Conservation (phyloP, 2,113 vertebrate species). For the Poeciliopsis occidentalis region DNA sequence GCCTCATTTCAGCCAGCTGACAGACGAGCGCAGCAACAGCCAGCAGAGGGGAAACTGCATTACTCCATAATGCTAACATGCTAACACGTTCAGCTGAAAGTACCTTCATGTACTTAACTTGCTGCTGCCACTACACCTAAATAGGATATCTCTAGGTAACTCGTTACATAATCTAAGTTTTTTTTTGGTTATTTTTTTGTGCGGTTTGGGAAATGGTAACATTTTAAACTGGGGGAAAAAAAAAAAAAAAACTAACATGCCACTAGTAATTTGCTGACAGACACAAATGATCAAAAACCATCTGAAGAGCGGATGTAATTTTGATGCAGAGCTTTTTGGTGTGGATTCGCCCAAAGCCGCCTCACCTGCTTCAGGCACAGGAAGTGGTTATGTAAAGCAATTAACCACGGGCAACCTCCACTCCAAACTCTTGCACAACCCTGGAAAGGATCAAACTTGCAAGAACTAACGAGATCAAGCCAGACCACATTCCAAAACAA, state of each 20-base stretch:
- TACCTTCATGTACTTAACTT: no score
- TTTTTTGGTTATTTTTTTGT: no score
- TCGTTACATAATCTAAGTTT: no score
- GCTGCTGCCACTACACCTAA: no score
- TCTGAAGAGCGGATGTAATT: no score
- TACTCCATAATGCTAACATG: no score
- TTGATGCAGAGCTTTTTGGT: neutral
- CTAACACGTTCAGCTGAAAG: no score
- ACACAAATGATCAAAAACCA: no score
- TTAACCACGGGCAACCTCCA: neutral
- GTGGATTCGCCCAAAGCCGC: neutral
- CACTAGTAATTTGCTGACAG: neutral
- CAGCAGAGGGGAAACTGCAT: neutral
- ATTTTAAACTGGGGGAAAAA: no score
- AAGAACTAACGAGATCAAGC: slow-evolving; percentile 7
- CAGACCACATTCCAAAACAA: slow-evolving; percentile 9
- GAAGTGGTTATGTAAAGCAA: slow-evolving; percentile 1
- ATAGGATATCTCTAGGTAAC: no score
- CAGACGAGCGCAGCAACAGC: neutral
- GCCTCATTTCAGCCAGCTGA: neutral
- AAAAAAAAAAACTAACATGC: no score
- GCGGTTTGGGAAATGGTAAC: no score
- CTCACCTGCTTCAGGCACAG: neutral
- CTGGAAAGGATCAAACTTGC: slow-evolving; percentile 3
- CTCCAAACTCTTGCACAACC: neutral